phyloP scores from a whole-genome alignment of 2,797 vertebrate genomes.

The Sciaenops ocellatus region DNA sequence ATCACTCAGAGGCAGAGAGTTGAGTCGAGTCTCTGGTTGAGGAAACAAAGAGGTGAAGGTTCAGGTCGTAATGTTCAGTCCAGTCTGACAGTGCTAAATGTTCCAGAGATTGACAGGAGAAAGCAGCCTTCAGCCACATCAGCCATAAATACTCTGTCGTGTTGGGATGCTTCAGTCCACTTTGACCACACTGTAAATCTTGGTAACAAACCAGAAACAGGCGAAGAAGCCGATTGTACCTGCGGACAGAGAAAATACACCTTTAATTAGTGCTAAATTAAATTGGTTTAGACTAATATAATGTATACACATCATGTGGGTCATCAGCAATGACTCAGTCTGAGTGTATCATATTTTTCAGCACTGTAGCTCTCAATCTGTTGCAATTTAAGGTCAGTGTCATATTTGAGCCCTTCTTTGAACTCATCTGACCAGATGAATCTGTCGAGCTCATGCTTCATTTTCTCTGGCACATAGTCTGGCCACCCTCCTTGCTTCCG shows the following conservation, averaged over 20 bases:
- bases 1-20: neutral
- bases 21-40: neutral
- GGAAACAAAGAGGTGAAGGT: neutral
- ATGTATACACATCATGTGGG: too few relatives aligned
- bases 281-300: too few relatives aligned
- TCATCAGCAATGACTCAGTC: too few relatives aligned
- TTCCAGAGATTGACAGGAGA: conserved; percentile 1
- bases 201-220: conserved; percentile 98
- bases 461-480: too few relatives aligned
- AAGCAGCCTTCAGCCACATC: neutral
- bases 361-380: too few relatives aligned
- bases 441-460: too few relatives aligned
- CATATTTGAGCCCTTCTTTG: too few relatives aligned
- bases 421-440: too few relatives aligned
- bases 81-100: conserved; percentile 5
- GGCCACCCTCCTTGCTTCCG: too few relatives aligned
- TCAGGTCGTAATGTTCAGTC: conserved; percentile 13
- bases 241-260: conserved; percentile 58
- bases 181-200: conserved; percentile 98
- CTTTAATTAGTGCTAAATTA: neutral
- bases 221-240: conserved; percentile 97
- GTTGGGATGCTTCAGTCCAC: conserved; percentile 87
- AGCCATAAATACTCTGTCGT: neutral
- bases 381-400: too few relatives aligned
- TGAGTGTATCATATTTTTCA: too few relatives aligned